Evolutionary conservation across 2,888 invertebrate species (phyloP).

Genomic region (Cepaea hortensis): DNA sequence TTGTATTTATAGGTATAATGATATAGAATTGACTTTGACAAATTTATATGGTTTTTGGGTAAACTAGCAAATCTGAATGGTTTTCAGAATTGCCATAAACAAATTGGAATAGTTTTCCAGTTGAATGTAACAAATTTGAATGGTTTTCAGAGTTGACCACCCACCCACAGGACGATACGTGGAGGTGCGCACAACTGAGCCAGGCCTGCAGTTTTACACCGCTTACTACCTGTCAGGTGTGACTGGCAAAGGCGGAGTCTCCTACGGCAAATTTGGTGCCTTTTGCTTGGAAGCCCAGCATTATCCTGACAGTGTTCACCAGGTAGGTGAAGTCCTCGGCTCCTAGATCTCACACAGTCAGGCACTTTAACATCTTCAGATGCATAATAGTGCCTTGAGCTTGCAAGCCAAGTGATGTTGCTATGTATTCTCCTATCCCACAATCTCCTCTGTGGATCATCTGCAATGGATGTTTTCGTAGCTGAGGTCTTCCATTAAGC

Average conservation of each 20-base stretch:
- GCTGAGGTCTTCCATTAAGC: too few relatives aligned
- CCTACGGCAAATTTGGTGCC: constrained; percentile 86
- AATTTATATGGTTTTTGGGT: too few relatives aligned
- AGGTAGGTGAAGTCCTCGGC: constrained; percentile 32
- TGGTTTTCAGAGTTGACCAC: constrained; percentile 65
- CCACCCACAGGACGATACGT: constrained; percentile 82
- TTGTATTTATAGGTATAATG: too few relatives aligned
- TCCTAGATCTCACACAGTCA: too few relatives aligned
- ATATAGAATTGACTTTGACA: too few relatives aligned
- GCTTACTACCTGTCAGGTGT: constrained; percentile 82
- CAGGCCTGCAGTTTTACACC: constrained; percentile 93
- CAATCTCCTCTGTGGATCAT: too few relatives aligned
- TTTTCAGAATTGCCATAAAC: background rate
- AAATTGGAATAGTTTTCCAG: background rate
- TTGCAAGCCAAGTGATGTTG: too few relatives aligned
- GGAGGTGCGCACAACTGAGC: constrained; percentile 90
- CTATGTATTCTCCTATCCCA: too few relatives aligned
- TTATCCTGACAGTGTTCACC: constrained; percentile 88
- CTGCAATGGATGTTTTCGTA: too few relatives aligned
- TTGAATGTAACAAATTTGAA: background rate
- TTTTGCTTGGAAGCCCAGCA: constrained; percentile 94
- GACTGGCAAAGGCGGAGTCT: constrained; percentile 83
- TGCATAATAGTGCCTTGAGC: too few relatives aligned
- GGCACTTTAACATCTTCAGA: too few relatives aligned
- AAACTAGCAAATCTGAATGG: background rate